Conservation (phyloP, 2,797 vertebrate genomes). For the Rhynchonycteris naso region DNA sequence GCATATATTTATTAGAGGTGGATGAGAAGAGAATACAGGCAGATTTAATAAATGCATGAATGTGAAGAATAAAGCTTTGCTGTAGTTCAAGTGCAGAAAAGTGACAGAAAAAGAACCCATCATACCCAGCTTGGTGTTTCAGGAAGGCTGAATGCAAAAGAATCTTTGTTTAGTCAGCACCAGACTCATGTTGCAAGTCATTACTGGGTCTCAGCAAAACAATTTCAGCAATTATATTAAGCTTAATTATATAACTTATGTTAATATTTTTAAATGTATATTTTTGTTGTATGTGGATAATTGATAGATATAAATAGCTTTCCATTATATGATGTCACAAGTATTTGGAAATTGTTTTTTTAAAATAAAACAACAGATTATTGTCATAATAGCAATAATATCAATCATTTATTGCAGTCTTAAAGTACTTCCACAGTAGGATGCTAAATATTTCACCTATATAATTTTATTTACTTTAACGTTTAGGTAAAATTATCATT, state of each 20-base stretch:
- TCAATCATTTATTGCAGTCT: neutral
- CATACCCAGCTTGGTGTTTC: neutral
- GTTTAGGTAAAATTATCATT: neutral
- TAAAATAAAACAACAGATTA: neutral
- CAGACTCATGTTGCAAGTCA: neutral
- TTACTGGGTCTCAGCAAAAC: neutral
- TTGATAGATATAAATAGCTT: neutral
- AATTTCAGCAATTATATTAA: neutral
- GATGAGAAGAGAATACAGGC: neutral
- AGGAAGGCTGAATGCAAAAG: neutral
- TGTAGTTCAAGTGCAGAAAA: neutral
- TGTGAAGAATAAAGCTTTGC: neutral
- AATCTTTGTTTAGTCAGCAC: neutral
- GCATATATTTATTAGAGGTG: neutral
- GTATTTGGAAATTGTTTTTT: neutral
- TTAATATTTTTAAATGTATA: neutral
- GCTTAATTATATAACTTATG: neutral
- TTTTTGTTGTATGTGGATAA: neutral
- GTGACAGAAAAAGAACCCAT: neutral
- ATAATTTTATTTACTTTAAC: neutral
- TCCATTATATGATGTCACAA: slow-evolving; percentile 3
- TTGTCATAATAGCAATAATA: neutral
- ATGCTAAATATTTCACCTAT: neutral
- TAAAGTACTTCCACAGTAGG: neutral
- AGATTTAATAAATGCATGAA: neutral